Evolutionary conservation across 2,113 vertebrate genomes (phyloP).

Genomic region (Pterophyllum scalare): DNA sequence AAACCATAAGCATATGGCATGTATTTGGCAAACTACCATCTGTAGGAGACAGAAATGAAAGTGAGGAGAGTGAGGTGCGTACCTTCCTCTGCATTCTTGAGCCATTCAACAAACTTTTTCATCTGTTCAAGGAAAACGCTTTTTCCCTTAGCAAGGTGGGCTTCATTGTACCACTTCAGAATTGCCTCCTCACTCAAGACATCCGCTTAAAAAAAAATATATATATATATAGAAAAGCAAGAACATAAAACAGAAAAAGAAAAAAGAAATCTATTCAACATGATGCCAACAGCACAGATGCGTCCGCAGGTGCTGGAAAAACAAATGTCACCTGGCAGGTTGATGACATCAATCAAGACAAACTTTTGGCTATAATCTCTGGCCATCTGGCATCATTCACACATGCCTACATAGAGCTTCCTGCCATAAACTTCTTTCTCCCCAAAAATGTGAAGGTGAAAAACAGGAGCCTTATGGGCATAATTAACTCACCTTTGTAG

Average conservation of each 20-base stretch:
- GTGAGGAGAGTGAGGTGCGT: neutral
- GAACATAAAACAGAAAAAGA: neutral
- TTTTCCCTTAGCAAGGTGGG: constrained; percentile 92
- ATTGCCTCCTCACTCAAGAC: constrained; percentile 96
- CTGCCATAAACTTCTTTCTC: neutral
- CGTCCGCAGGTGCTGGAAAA: constrained; percentile 48
- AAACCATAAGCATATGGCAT: neutral
- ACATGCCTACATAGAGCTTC: neutral
- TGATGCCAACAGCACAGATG: constrained; percentile 55
- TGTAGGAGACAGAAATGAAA: neutral
- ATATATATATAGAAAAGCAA: neutral
- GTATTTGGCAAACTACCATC: neutral
- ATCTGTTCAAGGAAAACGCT: constrained; percentile 97
- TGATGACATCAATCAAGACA: constrained; percentile 56
- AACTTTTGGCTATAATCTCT: constrained; percentile 55
- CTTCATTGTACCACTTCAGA: constrained; percentile 96
- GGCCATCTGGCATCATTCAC: constrained; percentile 51
- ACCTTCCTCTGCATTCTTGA: constrained; percentile 99
- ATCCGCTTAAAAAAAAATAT: constrained; percentile 80
- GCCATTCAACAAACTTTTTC: constrained; percentile 98
- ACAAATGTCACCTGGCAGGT: constrained; percentile 43
- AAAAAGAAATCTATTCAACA: constrained; percentile 4
- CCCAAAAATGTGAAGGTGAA: neutral
- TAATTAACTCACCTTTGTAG: constrained; percentile 89
- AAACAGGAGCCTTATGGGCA: neutral